Percentiles rank a stretch among this genome's conserved stretches.
Conservation (phyloP, 2,888 invertebrate species). For the Apodemia zela region DNA sequence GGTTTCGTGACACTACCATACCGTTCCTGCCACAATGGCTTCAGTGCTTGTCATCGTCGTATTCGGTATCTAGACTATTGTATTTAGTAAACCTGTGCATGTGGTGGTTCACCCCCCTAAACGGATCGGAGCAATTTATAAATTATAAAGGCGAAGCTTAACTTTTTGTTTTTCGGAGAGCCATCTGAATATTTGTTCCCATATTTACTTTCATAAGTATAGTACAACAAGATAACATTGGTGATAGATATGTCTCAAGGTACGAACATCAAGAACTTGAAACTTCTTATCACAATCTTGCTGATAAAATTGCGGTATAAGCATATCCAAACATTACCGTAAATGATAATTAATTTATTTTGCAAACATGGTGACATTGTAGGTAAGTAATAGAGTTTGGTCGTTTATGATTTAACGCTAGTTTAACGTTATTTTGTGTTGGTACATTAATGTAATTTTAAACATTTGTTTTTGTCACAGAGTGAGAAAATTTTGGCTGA, state of each 20-base stretch:
- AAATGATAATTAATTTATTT: not conserved
- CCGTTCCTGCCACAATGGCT: no score
- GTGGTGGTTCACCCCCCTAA: no score
- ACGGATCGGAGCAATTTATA: no score
- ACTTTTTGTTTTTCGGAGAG: no score
- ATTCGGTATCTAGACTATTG: no score
- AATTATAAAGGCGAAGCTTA: no score
- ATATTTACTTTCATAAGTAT: not conserved
- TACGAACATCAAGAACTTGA: conserved; percentile 1
- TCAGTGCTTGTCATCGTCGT: no score
- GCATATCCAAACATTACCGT: conserved; percentile 2
- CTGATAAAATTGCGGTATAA: conserved; percentile 5
- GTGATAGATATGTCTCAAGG: not conserved
- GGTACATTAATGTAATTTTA: not conserved
- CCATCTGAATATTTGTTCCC: no score
- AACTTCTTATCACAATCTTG: conserved; percentile 6
- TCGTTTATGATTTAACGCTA: conserved; percentile 4
- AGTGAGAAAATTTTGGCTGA: not conserved
- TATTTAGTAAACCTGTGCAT: no score
- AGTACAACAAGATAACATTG: not conserved
- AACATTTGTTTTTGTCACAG: not conserved
- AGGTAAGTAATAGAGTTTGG: not conserved
- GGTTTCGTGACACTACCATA: no score
- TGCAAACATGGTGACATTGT: not conserved
- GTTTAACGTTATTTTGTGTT: not conserved